Conservation (phyloP, 2,797 vertebrate species). For the Lepus townsendii region DNA sequence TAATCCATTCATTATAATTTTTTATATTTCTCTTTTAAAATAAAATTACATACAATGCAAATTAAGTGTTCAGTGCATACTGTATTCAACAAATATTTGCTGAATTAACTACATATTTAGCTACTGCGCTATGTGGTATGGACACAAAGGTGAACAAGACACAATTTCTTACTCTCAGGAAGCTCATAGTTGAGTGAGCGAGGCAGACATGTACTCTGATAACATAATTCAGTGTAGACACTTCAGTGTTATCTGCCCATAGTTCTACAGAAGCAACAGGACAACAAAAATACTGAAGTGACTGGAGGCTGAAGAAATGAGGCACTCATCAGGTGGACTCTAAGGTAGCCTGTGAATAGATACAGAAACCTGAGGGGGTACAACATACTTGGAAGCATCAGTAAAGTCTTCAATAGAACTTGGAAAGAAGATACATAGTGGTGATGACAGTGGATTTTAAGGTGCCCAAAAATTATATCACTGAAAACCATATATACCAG, state of each 20-base stretch:
- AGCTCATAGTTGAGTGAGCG: slow-evolving; percentile 15
- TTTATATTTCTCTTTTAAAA: slow-evolving; percentile 58
- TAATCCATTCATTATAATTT: not conserved
- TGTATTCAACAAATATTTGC: slow-evolving; percentile 12
- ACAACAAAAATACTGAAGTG: not conserved
- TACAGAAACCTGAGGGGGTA: not conserved
- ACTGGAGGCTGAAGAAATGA: slow-evolving; percentile 6
- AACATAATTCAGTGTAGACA: not conserved
- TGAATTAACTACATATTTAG: not conserved
- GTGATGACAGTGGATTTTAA: slow-evolving; percentile 24
- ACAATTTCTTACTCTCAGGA: slow-evolving; percentile 7
- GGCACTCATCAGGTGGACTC: not conserved
- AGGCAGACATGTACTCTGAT: slow-evolving; percentile 12
- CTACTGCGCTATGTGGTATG: not conserved
- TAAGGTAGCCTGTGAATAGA: not conserved
- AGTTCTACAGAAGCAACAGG: not conserved
- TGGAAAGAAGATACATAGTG: not conserved
- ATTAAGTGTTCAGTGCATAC: slow-evolving; percentile 8
- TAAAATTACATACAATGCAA: slow-evolving; percentile 13
- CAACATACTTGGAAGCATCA: not conserved
- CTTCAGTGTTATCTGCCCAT: not conserved
- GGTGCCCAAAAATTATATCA: slow-evolving; percentile 5
- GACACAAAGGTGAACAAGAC: slow-evolving; percentile 15
- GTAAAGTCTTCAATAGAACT: not conserved
- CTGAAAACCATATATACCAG: not conserved